Evolutionary conservation across 2,888 invertebrate species (phyloP), one percentile per base, ranked within the genome.

Genomic region (Vesta saturnalis): DNA sequence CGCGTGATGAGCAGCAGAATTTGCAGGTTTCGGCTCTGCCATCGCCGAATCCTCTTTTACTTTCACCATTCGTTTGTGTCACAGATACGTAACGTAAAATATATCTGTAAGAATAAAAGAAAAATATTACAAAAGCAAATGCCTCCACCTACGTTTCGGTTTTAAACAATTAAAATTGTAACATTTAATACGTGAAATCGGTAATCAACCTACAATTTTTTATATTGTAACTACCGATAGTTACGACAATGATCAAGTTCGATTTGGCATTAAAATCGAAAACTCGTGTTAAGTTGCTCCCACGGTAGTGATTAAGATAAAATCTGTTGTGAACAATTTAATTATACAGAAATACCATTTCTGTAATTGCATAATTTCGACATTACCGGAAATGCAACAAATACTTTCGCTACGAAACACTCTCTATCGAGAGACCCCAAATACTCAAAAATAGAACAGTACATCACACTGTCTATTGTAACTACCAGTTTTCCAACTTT

Each of bases 11-110:
- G 72, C 71, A 76, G 72, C 66, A 74, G 76, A 70, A 76, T 78
- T 73, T 73, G 79, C 77, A 74, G 79, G 76, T 72, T 77, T 78
- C 72, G 80, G 75, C 77, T 80, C 79, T 73, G 79, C 80, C 80
- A 82, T 81, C 75, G 79, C 77, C 75, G 80, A 79, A 66, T 84
- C 84, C 71, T 84, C 84, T 75, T 82, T 81, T 73, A 84, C 84
- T 78, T 85, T 84, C 80, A 85, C 84, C 85, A 85, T 85, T 77
- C 78, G 80, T 65, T 68, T 62, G 15, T 59, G 14, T 65, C 61
- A 60, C 67, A 49, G 47, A 59, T 56, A 35, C 60, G 55, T 58
- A 54, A 22, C 62, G 30, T 59, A 55, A 66, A 61, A 67, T 54
- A 61, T n/a, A n/a, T 54, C 69, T 70, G 59, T 47, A 69, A 64